Base-by-base conservation (phyloP, 2,797 vertebrate species). In the Hypotaenidia okinawae region DNA sequence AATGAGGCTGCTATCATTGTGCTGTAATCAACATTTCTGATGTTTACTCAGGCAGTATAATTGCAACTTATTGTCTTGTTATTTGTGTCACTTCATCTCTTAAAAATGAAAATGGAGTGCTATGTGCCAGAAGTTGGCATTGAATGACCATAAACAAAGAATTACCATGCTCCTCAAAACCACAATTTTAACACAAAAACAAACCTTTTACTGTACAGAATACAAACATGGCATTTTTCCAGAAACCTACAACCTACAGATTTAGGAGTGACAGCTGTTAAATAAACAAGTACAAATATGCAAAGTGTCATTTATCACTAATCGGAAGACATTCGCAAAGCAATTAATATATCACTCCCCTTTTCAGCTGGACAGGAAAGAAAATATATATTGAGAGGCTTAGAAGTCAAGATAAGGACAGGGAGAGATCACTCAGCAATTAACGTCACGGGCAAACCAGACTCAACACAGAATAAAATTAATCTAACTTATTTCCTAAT, bases 11-110 rank as follows among this genome's bases (percentile, higher is more conserved):
- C 10, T 73, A 73, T 63, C 17, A 39, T 12, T 47, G 62, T 69
- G 59, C 24, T 79, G n/a, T 45, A 78, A 94, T 91, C 85, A 92
- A 82, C 52, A 74, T 87, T 90, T 90, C 49, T 90, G 59, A 80
- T 52, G 54, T 77, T 94, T 93, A 89, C 25, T 83, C 81, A 74
- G 61, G 57, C 61, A 74, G 19, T 52, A 57, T 93, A 95, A 93
- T 80, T 94, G 67, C 83, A 86, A 96, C 87, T 91, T 95, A 89
- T 91, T 91, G 35, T 89, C 70, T 86, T 93, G 28, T 82, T 89
- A 77, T 93, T 94, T 95, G 74, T 89, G 52, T 70, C 85, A 84
- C 10, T 9, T 83, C 57, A 77, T 19, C 30, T 91, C 45, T 87
- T 93, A 57, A 90, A 93, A 90, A 58, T 28, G 33, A 91, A 96